phyloP scores from a whole-genome alignment of 2,113 vertebrate genomes.

The Oryzias javanicus region DNA sequence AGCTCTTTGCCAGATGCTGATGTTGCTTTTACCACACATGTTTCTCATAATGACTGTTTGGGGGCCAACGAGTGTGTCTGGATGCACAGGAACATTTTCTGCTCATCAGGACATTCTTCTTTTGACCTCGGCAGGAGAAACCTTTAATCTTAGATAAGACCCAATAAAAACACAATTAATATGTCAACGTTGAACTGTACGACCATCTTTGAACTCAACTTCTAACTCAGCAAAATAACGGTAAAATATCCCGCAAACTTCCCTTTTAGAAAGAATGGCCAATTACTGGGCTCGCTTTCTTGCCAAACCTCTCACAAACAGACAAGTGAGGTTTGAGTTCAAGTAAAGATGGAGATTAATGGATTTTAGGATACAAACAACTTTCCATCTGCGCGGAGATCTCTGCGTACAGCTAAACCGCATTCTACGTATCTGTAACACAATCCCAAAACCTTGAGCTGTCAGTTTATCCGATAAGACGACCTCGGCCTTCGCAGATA shows the following conservation, averaged over 20 bases:
- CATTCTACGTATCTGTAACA: too few relatives aligned
- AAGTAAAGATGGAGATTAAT: slow-evolving; percentile 22
- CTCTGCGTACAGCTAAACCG: slow-evolving; percentile 8
- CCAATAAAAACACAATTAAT: not conserved
- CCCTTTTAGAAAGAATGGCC: not conserved
- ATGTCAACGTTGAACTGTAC: slow-evolving; percentile 26
- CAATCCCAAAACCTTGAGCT: too few relatives aligned
- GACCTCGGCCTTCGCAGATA: too few relatives aligned
- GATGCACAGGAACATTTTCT: slow-evolving; percentile 30
- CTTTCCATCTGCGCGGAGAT: slow-evolving; percentile 32
- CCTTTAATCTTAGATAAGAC: slow-evolving; percentile 10
- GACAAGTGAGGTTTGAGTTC: slow-evolving; percentile 4
- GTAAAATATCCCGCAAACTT: too few relatives aligned
- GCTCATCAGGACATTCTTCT: slow-evolving; percentile 26
- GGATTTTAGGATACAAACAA: slow-evolving; percentile 16
- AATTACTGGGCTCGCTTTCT: slow-evolving; percentile 1
- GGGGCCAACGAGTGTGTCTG: slow-evolving; percentile 24
- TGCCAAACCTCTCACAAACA: slow-evolving; percentile 1
- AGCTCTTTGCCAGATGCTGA: slow-evolving; percentile 18
- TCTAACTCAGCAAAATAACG: not conserved
- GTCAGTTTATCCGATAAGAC: too few relatives aligned
- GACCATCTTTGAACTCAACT: slow-evolving; percentile 40
- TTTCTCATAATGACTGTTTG: slow-evolving; percentile 39
- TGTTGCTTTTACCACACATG: slow-evolving; percentile 19
- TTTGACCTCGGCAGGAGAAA: slow-evolving; percentile 17